Conservation (phyloP, 2,888 invertebrate genomes). For the Molorchus minor region DNA sequence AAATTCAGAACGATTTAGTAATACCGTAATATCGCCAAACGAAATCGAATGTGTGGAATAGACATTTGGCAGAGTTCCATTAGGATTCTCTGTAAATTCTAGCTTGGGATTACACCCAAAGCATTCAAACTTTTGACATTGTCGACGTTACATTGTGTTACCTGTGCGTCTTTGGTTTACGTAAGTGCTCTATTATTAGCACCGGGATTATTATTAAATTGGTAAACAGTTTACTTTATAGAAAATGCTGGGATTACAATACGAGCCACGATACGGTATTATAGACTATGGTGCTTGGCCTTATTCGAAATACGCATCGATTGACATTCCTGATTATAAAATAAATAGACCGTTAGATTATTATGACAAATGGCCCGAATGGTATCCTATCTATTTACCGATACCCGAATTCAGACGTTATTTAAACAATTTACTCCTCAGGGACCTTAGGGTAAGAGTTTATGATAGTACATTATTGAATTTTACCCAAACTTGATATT, state of each 20-base stretch:
- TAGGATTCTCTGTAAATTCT: neutral
- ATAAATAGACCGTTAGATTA: constrained; percentile 45
- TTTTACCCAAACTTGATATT: constrained; percentile 5
- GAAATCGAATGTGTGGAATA: neutral
- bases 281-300: constrained; percentile 43
- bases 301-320: constrained; percentile 44
- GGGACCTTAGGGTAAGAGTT: constrained; percentile 46
- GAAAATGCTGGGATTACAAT: constrained; percentile 46
- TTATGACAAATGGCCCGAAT: constrained; percentile 46
- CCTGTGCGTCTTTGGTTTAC: neutral
- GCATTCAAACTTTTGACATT: constrained; percentile 7
- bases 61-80: constrained; percentile 10
- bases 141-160: constrained; percentile 1
- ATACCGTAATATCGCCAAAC: too few species aligned
- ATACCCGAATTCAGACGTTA: constrained; percentile 45
- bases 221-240: neutral
- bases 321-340: constrained; percentile 47
- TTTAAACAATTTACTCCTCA: constrained; percentile 45
- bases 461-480: too few species aligned
- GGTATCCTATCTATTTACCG: constrained; percentile 43
- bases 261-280: constrained; percentile 42
- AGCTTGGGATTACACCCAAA: neutral
- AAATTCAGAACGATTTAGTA: too few species aligned
- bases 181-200: neutral
- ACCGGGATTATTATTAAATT: neutral